phyloP scores from a whole-genome alignment of 1,140 invertebrate genomes.

The Drosophila biarmipes region DNA sequence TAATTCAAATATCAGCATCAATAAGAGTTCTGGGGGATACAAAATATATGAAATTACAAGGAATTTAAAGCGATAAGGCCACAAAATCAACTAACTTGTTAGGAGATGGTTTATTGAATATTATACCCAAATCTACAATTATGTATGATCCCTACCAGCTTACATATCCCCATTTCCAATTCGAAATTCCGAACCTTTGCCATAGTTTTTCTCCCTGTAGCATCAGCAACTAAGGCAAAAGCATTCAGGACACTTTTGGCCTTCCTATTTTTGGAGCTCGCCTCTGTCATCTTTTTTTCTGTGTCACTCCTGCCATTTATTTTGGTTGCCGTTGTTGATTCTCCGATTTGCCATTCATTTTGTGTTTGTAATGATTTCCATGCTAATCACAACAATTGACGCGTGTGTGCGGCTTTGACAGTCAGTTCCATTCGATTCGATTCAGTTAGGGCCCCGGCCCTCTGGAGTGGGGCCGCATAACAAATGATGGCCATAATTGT shows the following conservation, averaged over 20 bases:
- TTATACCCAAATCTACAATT: no score
- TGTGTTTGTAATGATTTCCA: conserved; percentile 79
- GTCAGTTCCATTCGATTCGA: conserved; percentile 26
- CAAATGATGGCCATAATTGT: conserved; percentile 51
- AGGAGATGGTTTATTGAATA: no score
- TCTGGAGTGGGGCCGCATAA: conserved; percentile 18
- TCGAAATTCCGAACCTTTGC: neutral
- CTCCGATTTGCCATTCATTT: conserved; percentile 73
- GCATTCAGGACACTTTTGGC: conserved; percentile 35
- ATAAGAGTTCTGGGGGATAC: no score
- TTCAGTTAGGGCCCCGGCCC: neutral
- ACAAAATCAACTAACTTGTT: no score
- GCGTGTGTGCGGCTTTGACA: conserved; percentile 66
- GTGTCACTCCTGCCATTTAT: conserved; percentile 20
- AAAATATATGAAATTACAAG: no score
- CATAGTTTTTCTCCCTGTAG: conserved; percentile 10
- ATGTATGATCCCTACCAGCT: no score
- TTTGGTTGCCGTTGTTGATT: conserved; percentile 50
- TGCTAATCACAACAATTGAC: conserved; percentile 82
- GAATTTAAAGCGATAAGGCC: no score
- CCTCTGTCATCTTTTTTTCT: conserved; percentile 32
- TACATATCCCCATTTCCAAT: no score
- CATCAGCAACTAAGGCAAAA: conserved; percentile 24
- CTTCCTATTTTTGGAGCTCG: conserved; percentile 61
- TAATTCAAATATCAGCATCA: neutral